Conservation (phyloP, 2,113 vertebrate genomes). For the Crotalus horridus region DNA sequence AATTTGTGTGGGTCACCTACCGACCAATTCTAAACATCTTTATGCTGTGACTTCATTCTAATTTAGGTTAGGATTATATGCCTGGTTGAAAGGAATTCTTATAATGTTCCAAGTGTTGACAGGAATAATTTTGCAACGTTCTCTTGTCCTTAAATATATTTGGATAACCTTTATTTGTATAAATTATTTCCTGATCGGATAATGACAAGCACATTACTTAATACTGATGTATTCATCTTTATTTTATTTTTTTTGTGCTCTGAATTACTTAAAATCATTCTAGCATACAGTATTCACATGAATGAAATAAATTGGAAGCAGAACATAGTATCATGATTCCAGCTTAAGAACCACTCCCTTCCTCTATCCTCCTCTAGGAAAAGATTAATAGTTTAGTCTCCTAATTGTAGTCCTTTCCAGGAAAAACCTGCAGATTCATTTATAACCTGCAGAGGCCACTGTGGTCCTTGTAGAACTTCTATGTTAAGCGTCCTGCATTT, state of each 20-base stretch:
- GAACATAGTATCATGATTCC: not conserved
- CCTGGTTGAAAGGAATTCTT: not conserved
- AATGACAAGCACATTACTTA: not conserved
- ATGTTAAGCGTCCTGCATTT: not conserved
- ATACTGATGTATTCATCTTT: not conserved
- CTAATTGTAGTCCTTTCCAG: not conserved
- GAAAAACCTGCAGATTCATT: not conserved
- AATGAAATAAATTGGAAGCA: not conserved
- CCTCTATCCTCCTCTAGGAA: not conserved
- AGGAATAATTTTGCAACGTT: not conserved
- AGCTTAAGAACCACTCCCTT: not conserved
- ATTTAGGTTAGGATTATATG: not conserved
- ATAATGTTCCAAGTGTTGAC: not conserved
- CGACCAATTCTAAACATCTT: not conserved
- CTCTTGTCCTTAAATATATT: not conserved
- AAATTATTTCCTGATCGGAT: not conserved
- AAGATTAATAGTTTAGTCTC: not conserved
- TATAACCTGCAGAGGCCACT: slow-evolving; percentile 14
- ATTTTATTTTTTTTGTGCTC: not conserved
- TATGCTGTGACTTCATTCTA: not conserved
- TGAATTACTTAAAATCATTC: not conserved
- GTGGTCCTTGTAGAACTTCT: not conserved
- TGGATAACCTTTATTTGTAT: not conserved
- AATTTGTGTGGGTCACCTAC: not conserved
- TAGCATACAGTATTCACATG: not conserved